Evolutionary conservation across 2,797 vertebrate genomes (phyloP).

Genomic region (Lutra lutra): DNA sequence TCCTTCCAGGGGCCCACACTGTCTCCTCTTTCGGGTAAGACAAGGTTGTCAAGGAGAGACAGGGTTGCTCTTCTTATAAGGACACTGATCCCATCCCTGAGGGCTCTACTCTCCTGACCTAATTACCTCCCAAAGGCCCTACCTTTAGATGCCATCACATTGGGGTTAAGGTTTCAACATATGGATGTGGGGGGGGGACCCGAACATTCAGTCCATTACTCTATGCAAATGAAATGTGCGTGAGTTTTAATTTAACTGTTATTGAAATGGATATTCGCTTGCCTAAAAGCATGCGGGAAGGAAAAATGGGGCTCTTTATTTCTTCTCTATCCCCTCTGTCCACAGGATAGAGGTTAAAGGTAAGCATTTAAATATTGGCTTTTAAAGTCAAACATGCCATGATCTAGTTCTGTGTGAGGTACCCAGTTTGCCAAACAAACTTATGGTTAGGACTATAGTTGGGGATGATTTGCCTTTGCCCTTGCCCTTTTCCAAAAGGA

Average conservation of each 20-base stretch:
- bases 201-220: not conserved
- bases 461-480: not conserved
- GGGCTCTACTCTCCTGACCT: not conserved
- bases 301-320: not conserved
- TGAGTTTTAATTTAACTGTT: slow-evolving; percentile 41
- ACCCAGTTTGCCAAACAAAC: not conserved
- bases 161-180: not conserved
- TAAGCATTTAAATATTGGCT: not conserved
- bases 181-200: not conserved
- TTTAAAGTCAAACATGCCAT: slow-evolving; percentile 29
- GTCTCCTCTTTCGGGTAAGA: slow-evolving; percentile 16
- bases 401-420: not conserved
- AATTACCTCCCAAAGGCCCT: not conserved
- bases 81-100: not conserved
- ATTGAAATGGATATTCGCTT: not conserved
- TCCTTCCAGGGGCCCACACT: not conserved
- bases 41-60: slow-evolving; percentile 18
- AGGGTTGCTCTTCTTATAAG: not conserved
- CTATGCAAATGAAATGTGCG: slow-evolving; percentile 3
- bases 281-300: not conserved
- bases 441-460: not conserved
- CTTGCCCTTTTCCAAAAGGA: slow-evolving; percentile 13
- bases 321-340: not conserved
- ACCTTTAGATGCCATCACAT: not conserved
- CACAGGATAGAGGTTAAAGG: not conserved